These are phyloP conservation scores for Apomyelois bistriatella DNA, from an alignment of 2,888 invertebrate species.

Conservation along the genomic window DNA sequence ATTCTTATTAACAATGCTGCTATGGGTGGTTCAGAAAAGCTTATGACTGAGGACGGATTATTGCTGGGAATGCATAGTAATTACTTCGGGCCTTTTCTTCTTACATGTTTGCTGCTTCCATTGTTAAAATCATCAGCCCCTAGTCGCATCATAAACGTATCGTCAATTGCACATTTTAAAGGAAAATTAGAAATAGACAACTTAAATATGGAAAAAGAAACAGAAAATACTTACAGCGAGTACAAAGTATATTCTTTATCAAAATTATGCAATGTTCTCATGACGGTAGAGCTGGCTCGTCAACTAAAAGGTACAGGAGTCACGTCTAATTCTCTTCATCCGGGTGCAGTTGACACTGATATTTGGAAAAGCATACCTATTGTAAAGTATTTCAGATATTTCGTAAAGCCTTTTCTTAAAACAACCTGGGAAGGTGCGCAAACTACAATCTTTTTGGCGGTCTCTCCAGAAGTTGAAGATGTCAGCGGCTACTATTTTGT, in stretches of 20 bases:
- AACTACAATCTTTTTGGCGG: slow-evolving; percentile 78
- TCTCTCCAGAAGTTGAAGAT: slow-evolving; percentile 73
- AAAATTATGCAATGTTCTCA: slow-evolving; percentile 79
- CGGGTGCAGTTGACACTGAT: slow-evolving; percentile 70
- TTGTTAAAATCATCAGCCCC: slow-evolving; percentile 54
- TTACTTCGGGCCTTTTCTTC: slow-evolving; percentile 84
- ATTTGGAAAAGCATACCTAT: slow-evolving; percentile 13
- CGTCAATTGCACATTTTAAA: slow-evolving; percentile 43
- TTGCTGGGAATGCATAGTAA: slow-evolving; percentile 78
- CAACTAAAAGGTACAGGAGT: slow-evolving; percentile 83
- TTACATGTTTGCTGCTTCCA: slow-evolving; percentile 81
- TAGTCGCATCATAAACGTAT: slow-evolving; percentile 60
- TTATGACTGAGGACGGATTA: slow-evolving; percentile 80
- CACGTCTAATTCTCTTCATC: slow-evolving; percentile 88
- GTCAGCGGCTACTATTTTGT: slow-evolving; percentile 82
- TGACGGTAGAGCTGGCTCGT: slow-evolving; percentile 83
- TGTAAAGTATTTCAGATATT: slow-evolving; percentile 54
- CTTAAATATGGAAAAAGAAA: slow-evolving; percentile 30
- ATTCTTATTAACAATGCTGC: slow-evolving; percentile 72
- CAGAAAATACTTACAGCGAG: slow-evolving; percentile 12
- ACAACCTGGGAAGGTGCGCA: slow-evolving; percentile 58
- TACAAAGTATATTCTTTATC: slow-evolving; percentile 72
- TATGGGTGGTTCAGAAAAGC: slow-evolving; percentile 35
- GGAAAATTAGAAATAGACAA: slow-evolving; percentile 47
- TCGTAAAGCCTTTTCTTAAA: slow-evolving; percentile 36